Evolutionary conservation across 2,888 invertebrate genomes (phyloP).

Genomic region (Nomada fabriciana): DNA sequence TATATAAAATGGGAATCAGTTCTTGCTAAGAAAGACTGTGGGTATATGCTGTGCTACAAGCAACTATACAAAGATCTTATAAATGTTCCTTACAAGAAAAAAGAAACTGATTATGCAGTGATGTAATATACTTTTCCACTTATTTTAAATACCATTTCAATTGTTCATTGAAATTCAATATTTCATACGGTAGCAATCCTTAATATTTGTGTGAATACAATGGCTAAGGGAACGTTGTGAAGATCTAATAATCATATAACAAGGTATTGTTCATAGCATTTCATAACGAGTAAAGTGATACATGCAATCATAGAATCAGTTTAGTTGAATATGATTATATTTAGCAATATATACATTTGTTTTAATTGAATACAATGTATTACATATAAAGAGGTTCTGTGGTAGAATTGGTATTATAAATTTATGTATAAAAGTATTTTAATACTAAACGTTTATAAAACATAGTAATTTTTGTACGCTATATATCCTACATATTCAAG

Average conservation of each 20-base stretch:
- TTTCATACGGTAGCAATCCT: not conserved
- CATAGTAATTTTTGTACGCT: slow-evolving; percentile 33
- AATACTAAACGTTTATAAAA: slow-evolving; percentile 41
- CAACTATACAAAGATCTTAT: slow-evolving; percentile 48
- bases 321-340: slow-evolving; percentile 52
- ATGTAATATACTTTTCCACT: not conserved
- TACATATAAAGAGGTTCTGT: slow-evolving; percentile 63
- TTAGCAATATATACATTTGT: slow-evolving; percentile 47
- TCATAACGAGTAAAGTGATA: slow-evolving; percentile 31
- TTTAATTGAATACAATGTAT: slow-evolving; percentile 63
- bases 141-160: slow-evolving; percentile 21
- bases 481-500: slow-evolving; percentile 16
- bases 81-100: slow-evolving; percentile 47
- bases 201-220: slow-evolving; percentile 6
- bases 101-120: too few relatives aligned
- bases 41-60: slow-evolving; percentile 33
- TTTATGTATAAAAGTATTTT: slow-evolving; percentile 68
- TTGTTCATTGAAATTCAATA: slow-evolving; percentile 3
- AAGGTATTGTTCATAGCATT: slow-evolving; percentile 24
- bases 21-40: slow-evolving; percentile 60
- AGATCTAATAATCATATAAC: slow-evolving; percentile 29
- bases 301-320: slow-evolving; percentile 35
- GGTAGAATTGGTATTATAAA: slow-evolving; percentile 62
- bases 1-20: slow-evolving; percentile 44
- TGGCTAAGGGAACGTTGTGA: slow-evolving; percentile 40